Evolutionary conservation across 2,888 invertebrate species (phyloP), one percentile per base, ranked within the genome.

Genomic region (Hirtodrosophila trivittata): DNA sequence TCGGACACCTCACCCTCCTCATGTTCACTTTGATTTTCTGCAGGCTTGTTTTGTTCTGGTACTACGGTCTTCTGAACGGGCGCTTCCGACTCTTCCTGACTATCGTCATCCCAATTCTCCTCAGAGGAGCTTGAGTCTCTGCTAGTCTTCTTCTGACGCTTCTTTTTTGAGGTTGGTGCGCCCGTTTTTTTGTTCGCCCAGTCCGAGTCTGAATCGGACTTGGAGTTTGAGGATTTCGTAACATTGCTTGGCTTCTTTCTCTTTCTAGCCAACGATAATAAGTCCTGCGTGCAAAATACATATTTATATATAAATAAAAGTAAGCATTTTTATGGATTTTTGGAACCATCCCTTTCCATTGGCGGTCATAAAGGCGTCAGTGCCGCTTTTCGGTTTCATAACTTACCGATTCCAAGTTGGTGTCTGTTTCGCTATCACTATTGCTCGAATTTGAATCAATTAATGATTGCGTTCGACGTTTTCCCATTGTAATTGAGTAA

Each of bases 1-100:
- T 94, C 94, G 7, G 94, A 96, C 0, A 97, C 97, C 91, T 97
- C 97, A 21, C 95, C 96, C 93, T 97, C 97, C 90, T 97, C 96
- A 0, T 95, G 95, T 85, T 97, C 96, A 16, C 73, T 78, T 0
- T 72, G 68, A 6, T 50, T 18, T 1, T 54, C 54, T 25, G 52
- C 59, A 16, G 91, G 0, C 88, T 90, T 75, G 5, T 52, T 89
- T 77, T 64, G 47, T 18, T 71, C 56, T 10, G 42, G 12, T 90
- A 41, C 88, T 91, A 90, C 69, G 77, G 21, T 21, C 6, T 57
- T 52, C 4, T 45, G 74, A 1, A 45, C 59, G 1, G 65, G 42
- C 1, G 55, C 42, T 32, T 47, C 9, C 4, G 78, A 78, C 45
- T 89, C 91, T 21, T 91, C 91, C 0, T 87, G 87, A 14, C 89